Evolutionary conservation across 2,888 invertebrate genomes (phyloP).

Genomic region (Tortrix viridana): DNA sequence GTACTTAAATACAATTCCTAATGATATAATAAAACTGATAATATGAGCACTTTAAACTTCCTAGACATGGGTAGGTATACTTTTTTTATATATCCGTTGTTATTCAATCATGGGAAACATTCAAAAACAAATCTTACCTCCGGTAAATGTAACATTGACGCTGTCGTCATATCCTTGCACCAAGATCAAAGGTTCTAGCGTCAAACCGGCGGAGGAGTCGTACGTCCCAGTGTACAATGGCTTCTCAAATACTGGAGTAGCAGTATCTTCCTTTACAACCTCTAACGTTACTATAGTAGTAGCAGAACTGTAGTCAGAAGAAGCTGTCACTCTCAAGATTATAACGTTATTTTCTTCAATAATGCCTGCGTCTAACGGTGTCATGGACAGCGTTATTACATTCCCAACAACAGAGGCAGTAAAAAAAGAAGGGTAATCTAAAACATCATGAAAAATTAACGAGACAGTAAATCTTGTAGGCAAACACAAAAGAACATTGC

Average conservation of each 20-base stretch:
- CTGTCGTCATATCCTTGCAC: slow-evolving; percentile 64
- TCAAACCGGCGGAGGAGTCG: slow-evolving; percentile 49
- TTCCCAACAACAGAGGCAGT: slow-evolving; percentile 47
- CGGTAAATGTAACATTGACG: slow-evolving; percentile 52
- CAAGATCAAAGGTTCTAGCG: slow-evolving; percentile 54
- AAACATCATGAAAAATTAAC: slow-evolving; percentile 38
- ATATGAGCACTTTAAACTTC: no score
- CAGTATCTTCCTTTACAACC: slow-evolving; percentile 63
- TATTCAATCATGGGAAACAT: neutral
- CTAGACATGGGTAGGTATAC: neutral
- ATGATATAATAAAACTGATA: no score
- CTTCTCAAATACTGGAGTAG: slow-evolving; percentile 62
- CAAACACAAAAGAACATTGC: slow-evolving; percentile 10
- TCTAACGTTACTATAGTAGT: slow-evolving; percentile 59
- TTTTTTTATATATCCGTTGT: neutral
- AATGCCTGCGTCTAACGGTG: slow-evolving; percentile 47
- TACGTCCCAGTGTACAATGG: slow-evolving; percentile 61
- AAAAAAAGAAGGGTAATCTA: slow-evolving; percentile 59
- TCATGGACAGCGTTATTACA: slow-evolving; percentile 56
- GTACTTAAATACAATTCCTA: no score
- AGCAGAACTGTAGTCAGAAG: slow-evolving; percentile 49
- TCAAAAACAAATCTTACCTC: slow-evolving; percentile 53
- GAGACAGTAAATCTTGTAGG: slow-evolving; percentile 6
- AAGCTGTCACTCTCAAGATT: slow-evolving; percentile 56
- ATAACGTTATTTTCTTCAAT: slow-evolving; percentile 59